Evolutionary conservation across 2,113 vertebrate genomes (phyloP), one percentile per base, ranked within the genome.

Genomic region (Eptesicus fuscus): DNA sequence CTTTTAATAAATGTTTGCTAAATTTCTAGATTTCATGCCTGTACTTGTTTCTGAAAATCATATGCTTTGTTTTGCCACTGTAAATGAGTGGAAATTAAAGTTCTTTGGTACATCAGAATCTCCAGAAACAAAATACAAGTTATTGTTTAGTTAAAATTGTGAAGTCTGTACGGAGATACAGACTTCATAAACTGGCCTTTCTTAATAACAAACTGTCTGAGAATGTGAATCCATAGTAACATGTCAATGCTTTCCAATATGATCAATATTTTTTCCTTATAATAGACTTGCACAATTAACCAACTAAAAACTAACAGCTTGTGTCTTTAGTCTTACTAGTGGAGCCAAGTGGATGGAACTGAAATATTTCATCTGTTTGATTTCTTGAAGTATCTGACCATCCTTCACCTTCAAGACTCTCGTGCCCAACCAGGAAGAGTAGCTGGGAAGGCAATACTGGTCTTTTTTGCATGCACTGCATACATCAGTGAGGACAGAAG

Each of bases 1-100:
- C 13, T 25, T 93, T 92, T 93, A 28, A 73, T 65, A 92, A 95
- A 92, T 65, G 77, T 37, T 67, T 93, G 65, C n/a, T 91, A 17
- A 83, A 91, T 61, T 80, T 95, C 49, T 87, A 93, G 56, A 94
- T 94, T 89, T 74, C 53, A 37, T n/a, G 14, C 1, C n/a, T 76
- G 40, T 77, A 17, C 2, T 80, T 80, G 2, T 85, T 84, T 63
- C 61, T 88, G 30, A 37, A 90, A 86, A 88, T 51, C 56, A 7
- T 42, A 53, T 67, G 86, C 6, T 86, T 78, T 95, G 61, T 30
- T 92, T 94, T 77, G 17, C 17, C 16, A 85, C 67, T 73, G 0
- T 53, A 78, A 40, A 7, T 2, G 59, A 86, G 6, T 78, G 16
- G 13, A 22, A 91, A 70, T 95, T 65, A 93, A 93, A 76, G 53